phyloP scores from a whole-genome alignment of 2,888 invertebrate genomes.

The Melolontha melolontha region DNA sequence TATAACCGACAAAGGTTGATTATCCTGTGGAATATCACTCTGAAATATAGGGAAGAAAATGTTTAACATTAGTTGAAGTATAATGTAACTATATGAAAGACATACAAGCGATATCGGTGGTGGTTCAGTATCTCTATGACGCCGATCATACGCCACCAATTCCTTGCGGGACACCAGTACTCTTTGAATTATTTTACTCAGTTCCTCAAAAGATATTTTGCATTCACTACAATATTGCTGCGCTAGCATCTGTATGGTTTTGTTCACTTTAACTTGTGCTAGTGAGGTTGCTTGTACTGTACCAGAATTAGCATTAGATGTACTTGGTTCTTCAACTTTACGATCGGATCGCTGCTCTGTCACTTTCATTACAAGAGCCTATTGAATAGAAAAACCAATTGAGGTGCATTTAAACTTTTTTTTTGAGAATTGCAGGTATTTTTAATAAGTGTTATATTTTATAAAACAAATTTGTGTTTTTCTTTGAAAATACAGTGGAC shows the following conservation, averaged over 20 bases:
- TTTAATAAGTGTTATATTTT: no score
- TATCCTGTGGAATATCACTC: conserved; percentile 26
- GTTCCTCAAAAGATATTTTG: conserved; percentile 93
- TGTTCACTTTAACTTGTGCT: conserved; percentile 76
- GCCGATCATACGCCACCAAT: conserved; percentile 90
- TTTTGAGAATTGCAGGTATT: no score
- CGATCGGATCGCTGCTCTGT: conserved; percentile 87
- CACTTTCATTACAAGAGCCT: conserved; percentile 85
- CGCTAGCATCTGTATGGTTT: conserved; percentile 92
- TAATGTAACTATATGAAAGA: neutral
- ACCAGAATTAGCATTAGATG: conserved; percentile 51
- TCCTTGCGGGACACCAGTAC: conserved; percentile 93
- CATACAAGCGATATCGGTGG: conserved; percentile 40
- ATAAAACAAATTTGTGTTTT: no score
- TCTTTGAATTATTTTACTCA: conserved; percentile 90
- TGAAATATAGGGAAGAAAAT: conserved; percentile 1
- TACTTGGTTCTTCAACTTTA: conserved; percentile 63
- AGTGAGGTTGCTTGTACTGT: conserved; percentile 44
- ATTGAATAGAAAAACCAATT: conserved; percentile 36
- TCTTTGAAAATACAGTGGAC: no score
- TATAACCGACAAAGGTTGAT: conserved; percentile 38
- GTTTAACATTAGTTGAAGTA: neutral
- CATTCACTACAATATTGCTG: conserved; percentile 97
- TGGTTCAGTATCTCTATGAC: conserved; percentile 75
- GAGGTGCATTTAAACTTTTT: no score